Evolutionary conservation across 2,113 vertebrate species (phyloP).

Genomic region (Accipiter virgatus): DNA sequence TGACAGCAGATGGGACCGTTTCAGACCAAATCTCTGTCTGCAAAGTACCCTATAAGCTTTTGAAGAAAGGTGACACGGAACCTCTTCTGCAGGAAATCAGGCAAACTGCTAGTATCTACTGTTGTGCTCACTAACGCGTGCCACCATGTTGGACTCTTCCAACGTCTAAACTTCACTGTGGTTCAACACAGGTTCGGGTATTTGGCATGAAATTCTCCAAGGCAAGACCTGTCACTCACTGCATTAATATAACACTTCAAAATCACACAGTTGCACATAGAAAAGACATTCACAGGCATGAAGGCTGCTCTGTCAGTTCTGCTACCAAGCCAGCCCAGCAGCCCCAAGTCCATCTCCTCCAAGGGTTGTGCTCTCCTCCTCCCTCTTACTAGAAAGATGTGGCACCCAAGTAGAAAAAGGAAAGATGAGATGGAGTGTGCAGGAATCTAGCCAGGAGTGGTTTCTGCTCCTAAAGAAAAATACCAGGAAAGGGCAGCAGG

Average conservation of each 20-base stretch:
- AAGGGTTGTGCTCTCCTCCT: not conserved
- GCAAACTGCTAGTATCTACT: not conserved
- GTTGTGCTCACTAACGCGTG: not conserved
- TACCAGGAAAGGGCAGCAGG: not conserved
- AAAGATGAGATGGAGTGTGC: not conserved
- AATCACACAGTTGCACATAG: not conserved
- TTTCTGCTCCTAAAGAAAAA: not conserved
- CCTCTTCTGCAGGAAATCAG: not conserved
- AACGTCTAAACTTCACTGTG: not conserved
- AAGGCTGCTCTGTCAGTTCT: fast-evolving
- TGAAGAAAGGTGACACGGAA: not conserved
- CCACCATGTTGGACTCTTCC: not conserved
- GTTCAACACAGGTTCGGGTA: not conserved
- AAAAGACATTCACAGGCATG: not conserved
- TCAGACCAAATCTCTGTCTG: not conserved
- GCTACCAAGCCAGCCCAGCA: not conserved
- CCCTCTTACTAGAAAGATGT: not conserved
- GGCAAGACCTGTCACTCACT: not conserved
- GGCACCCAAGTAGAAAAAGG: not conserved
- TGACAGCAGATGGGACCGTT: not conserved
- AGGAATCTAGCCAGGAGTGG: not conserved
- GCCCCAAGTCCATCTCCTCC: not conserved
- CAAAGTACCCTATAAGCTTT: not conserved
- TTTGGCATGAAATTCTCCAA: not conserved
- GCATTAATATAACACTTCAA: not conserved